Evolutionary conservation across 2,113 vertebrate species (phyloP).

Genomic region (Indri indri): DNA sequence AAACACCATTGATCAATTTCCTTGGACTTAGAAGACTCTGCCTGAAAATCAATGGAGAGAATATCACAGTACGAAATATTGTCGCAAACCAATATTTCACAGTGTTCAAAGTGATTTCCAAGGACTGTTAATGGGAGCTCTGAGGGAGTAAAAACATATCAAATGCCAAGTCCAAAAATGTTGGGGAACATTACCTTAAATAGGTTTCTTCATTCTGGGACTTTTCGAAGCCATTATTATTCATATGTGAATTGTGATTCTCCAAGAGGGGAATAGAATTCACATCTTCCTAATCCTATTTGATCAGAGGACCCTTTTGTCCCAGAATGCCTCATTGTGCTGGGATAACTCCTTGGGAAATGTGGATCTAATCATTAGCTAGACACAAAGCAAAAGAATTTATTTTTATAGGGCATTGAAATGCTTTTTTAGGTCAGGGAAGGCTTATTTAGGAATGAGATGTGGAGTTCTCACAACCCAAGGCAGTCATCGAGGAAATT

Average conservation of each 20-base stretch:
- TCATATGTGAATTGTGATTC: not conserved
- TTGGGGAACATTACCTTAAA: not conserved
- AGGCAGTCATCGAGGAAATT: slow-evolving; percentile 72
- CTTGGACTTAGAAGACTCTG: not conserved
- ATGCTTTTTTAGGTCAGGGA: slow-evolving; percentile 62
- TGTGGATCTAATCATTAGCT: not conserved
- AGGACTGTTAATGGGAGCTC: not conserved
- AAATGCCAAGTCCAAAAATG: not conserved
- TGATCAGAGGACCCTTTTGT: not conserved
- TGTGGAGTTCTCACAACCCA: slow-evolving; percentile 65
- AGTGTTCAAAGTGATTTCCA: not conserved
- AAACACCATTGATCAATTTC: not conserved
- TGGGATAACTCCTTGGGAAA: not conserved
- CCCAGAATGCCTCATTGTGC: not conserved
- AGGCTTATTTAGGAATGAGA: slow-evolving; percentile 65
- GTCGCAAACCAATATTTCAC: not conserved
- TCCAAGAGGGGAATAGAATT: not conserved
- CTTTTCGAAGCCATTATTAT: not conserved
- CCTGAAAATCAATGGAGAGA: not conserved
- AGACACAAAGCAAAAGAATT: slow-evolving; percentile 21
- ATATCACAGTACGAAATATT: not conserved
- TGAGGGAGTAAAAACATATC: not conserved
- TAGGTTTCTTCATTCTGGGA: not conserved
- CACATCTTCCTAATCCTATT: not conserved
- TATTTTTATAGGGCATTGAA: slow-evolving; percentile 65